These are phyloP conservation scores for Bombus vancouverensis DNA, from an alignment of 1,140 invertebrate species.

Conservation along the genomic window DNA sequence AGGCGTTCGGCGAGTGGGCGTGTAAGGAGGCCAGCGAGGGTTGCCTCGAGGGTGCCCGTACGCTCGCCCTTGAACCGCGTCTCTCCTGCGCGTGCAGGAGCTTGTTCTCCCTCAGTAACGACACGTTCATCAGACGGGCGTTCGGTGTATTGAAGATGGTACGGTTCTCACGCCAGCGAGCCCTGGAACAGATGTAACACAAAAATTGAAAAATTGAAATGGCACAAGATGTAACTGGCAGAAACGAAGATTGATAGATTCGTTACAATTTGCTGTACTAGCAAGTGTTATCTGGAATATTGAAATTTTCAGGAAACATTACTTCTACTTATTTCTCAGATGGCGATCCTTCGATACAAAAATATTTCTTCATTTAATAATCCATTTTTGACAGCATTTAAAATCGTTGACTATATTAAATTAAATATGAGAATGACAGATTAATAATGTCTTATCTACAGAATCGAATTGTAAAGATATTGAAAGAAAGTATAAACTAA, in stretches of 20 bases:
- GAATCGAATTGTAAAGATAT: too few species aligned
- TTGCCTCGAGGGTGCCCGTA: conserved; percentile 89
- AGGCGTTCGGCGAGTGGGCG: conserved; percentile 89
- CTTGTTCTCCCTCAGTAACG: conserved; percentile 91
- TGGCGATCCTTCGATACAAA: too few species aligned
- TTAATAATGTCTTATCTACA: too few species aligned
- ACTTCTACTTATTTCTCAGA: too few species aligned
- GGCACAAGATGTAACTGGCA: too few species aligned
- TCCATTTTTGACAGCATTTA: neutral
- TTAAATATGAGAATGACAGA: too few species aligned
- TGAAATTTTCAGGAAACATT: too few species aligned
- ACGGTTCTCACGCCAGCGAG: conserved; percentile 94
- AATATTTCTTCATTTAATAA: neutral
- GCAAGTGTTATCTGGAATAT: too few species aligned
- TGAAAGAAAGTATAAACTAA: too few species aligned
- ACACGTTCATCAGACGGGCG: conserved; percentile 94
- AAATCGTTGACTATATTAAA: too few species aligned
- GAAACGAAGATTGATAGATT: too few species aligned
- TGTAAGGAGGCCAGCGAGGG: conserved; percentile 91
- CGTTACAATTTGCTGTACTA: too few species aligned
- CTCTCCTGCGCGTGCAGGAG: conserved; percentile 89
- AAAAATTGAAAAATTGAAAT: neutral
- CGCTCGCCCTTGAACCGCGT: conserved; percentile 89
- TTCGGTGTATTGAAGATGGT: conserved; percentile 98
- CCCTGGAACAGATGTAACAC: conserved; percentile 84